Base-by-base conservation (phyloP, 2,113 vertebrate species). In the Orientallactaga bullata region DNA sequence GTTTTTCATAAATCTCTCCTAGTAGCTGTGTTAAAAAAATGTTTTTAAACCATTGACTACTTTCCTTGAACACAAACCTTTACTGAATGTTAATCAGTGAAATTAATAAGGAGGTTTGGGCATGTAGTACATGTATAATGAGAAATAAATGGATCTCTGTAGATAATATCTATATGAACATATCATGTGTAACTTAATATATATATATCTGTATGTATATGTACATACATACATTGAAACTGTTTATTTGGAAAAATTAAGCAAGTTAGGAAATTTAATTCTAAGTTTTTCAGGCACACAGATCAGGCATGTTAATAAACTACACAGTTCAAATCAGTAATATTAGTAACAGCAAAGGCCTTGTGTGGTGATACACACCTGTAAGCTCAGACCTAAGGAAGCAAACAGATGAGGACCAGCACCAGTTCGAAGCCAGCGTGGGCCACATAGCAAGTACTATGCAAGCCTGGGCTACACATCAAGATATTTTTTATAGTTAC, bases 241-340 rank as follows among this genome's bases (percentile, higher is more conserved):
- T 82, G 28, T 28, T 51, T 78, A 73, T 65, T 61, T 58, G 35
- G 73, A 87, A 92, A 68, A 1, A 60, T 91, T 77, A 92, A 78
- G 47, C 63, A 81, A 81, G 8, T 85, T 87, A 72, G 47, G 87
- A 63, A 90, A 81, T 74, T 37, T 63, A 78, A 32, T 81, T 90
- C 12, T 4, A 92, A 30, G 24, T 11, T 74, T 90, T 91, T 86
- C 23, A 65, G 16, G n/a, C 18, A 35, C 79, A 68, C 15, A 76
- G 39, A 60, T 16, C 30, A 66, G 51, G 32, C 35, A 82, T 47
- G 83, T 91, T 76, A 80, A n/a, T 51, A 66, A 7, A 6, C 71
- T 42, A 83, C 26, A 83, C 26, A 84, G 0, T 17, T 51, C 17
- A 55, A 23, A 65, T 86, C 58, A 58, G 6, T 32, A 60, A 51